These are phyloP conservation scores for Branchellion lobata DNA, from an alignment of 2,888 invertebrate genomes.

Conservation along the genomic window DNA sequence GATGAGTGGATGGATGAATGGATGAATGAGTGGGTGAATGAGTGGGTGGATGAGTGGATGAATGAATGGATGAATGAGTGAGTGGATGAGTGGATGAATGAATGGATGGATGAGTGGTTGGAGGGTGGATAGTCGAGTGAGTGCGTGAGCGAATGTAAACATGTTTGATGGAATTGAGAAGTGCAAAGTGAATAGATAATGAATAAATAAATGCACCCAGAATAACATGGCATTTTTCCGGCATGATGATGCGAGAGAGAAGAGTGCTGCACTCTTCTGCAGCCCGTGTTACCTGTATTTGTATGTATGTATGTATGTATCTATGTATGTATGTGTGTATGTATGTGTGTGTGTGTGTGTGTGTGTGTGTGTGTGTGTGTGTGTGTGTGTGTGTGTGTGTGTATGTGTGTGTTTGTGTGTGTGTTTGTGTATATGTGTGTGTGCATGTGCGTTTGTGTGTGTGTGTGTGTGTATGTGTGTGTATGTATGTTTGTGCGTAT, in stretches of 20 bases:
- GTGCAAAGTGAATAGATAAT: conserved; percentile 72
- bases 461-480: too few relatives aligned
- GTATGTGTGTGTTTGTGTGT: background rate
- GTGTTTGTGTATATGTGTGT: background rate
- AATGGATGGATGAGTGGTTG: too few relatives aligned
- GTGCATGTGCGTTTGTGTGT: too few relatives aligned
- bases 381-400: background rate
- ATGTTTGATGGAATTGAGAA: too few relatives aligned
- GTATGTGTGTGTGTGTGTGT: background rate
- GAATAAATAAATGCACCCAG: conserved; percentile 66
- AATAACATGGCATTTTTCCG: conserved; percentile 75
- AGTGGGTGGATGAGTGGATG: too few relatives aligned
- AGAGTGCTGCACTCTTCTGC: conserved; percentile 81
- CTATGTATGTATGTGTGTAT: background rate
- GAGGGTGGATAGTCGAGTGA: too few relatives aligned
- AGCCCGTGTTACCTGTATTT: conserved; percentile 72
- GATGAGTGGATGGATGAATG: too few relatives aligned
- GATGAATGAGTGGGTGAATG: too few relatives aligned
- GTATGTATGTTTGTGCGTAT: too few relatives aligned
- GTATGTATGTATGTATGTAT: background rate
- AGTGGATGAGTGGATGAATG: too few relatives aligned
- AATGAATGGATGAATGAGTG: too few relatives aligned
- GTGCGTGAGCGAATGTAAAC: too few relatives aligned
- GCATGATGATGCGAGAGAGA: conserved; percentile 78
- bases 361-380: background rate